Base-by-base conservation (phyloP, 2,888 invertebrate species). In the Lymantria monacha region DNA sequence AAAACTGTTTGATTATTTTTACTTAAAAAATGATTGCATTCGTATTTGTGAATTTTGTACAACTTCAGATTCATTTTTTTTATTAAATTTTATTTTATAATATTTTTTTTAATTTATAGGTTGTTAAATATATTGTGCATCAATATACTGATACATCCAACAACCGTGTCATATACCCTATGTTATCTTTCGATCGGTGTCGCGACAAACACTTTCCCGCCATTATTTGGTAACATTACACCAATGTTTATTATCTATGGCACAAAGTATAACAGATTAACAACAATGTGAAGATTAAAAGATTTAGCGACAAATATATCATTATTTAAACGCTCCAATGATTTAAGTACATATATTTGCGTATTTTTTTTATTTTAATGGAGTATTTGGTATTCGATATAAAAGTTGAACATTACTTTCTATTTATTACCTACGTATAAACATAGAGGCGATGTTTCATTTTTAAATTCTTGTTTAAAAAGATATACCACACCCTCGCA, bases 201-300 rank as follows among this genome's bases (percentile, higher is more conserved):
- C 56, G 48, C 48, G 22, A 42, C 44, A 44, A 52, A 48, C 52
- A 52, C 48, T 42, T 9, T 43, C 15, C 22, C 22, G 45, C 48
- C 53, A 56, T 49, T 57, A 47, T 57, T 53, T 42, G 36, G 57
- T 51, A 57, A 57, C 53, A 44, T 33, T 31, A 57, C 49, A 57
- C 53, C 53, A 15, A 57, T 53, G 50, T 57, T 53, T 56, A 52
- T 36, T 38, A 36, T 43, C 43, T 46, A 42, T 36, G 42, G 42
- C 38, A 45, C 44, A 43, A 30, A 49, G 36, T 49, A 46, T 44
- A 11, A 46, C 45, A 46, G 53, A 53, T 49, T 53, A 46, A 30
- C 33, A 10, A 44, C 13, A 53, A 40, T 46, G 30, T 42, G 9
- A 12, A 45, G 43, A 49, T 44, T 40, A 10, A 37, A 13, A 47